A percentile compares a stretch with the other conserved stretches of the same genome.
Conservation (phyloP, 2,888 invertebrate species). For the Nasonia oneida region DNA sequence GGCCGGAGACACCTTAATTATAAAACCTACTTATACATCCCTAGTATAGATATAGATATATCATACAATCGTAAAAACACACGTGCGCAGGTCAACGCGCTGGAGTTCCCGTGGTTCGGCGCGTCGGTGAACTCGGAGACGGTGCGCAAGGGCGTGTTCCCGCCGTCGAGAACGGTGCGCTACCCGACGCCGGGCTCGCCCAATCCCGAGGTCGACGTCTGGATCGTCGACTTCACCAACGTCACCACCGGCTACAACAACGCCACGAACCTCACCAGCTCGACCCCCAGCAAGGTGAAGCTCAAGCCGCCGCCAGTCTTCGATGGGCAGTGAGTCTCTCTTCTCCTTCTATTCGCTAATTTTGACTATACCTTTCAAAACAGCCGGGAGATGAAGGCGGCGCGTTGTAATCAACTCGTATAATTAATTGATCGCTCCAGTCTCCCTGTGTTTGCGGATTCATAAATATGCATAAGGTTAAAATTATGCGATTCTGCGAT, state of each 20-base stretch:
- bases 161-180: constrained; percentile 88
- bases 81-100: constrained; percentile 80
- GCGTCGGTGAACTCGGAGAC: constrained; percentile 79
- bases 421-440: no score
- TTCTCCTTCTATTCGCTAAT: background rate
- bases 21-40: no score
- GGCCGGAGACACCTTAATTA: no score
- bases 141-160: constrained; percentile 85
- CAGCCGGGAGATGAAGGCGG: no score
- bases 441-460: no score
- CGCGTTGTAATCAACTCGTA: background rate
- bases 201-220: constrained; percentile 91
- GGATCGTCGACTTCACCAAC: constrained; percentile 84
- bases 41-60: background rate
- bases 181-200: constrained; percentile 94
- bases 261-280: constrained; percentile 62
- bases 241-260: constrained; percentile 80
- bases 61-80: background rate
- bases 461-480: no score
- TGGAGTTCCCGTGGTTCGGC: constrained; percentile 89
- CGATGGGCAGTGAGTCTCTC: constrained; percentile 87
- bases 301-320: constrained; percentile 87
- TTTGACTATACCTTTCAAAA: no score
- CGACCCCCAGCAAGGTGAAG: constrained; percentile 65
- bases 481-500: no score